Percentiles rank a stretch among this genome's conserved stretches.
phyloP scores from a whole-genome alignment of 2,888 invertebrate genomes.

The Lepidochitona cinerea region DNA sequence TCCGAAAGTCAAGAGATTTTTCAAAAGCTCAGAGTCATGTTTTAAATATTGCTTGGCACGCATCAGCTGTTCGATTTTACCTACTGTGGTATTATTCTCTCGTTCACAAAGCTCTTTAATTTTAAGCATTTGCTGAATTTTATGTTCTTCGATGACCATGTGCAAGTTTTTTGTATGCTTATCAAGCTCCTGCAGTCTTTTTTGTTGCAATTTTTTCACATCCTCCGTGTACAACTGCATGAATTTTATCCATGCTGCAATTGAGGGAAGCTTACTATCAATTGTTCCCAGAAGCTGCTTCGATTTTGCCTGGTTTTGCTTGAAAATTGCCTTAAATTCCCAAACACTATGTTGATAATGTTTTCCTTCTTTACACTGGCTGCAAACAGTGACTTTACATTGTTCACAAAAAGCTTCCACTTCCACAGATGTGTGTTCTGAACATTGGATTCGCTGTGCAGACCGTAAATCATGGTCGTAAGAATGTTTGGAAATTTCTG shows the following conservation, averaged over 20 bases:
- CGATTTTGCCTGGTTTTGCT: constrained; percentile 38
- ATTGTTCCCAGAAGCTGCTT: constrained; percentile 45
- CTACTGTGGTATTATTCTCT: constrained; percentile 36
- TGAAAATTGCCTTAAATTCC: constrained; percentile 33
- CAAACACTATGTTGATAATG: constrained; percentile 45
- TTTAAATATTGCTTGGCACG: constrained; percentile 38
- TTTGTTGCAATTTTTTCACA: constrained; percentile 33
- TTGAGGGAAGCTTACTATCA: constrained; percentile 40
- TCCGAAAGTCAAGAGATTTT: constrained; percentile 42
- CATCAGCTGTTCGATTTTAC: constrained; percentile 37
- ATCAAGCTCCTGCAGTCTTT: constrained; percentile 35
- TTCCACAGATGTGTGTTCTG: constrained; percentile 34
- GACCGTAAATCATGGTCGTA: constrained; percentile 58
- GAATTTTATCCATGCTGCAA: constrained; percentile 47
- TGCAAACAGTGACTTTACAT: constrained; percentile 52
- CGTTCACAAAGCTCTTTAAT: constrained; percentile 34
- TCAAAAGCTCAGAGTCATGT: constrained; percentile 41
- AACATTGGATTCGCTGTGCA: constrained; percentile 44
- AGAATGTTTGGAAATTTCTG: constrained; percentile 50
- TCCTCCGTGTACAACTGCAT: constrained; percentile 44
- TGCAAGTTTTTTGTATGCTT: constrained; percentile 51
- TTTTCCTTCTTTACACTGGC: constrained; percentile 42
- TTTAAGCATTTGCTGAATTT: constrained; percentile 29
- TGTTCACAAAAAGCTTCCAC: constrained; percentile 48
- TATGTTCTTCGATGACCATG: constrained; percentile 49